Conservation (phyloP, 2,888 invertebrate species). For the Ormyrus rosae region DNA sequence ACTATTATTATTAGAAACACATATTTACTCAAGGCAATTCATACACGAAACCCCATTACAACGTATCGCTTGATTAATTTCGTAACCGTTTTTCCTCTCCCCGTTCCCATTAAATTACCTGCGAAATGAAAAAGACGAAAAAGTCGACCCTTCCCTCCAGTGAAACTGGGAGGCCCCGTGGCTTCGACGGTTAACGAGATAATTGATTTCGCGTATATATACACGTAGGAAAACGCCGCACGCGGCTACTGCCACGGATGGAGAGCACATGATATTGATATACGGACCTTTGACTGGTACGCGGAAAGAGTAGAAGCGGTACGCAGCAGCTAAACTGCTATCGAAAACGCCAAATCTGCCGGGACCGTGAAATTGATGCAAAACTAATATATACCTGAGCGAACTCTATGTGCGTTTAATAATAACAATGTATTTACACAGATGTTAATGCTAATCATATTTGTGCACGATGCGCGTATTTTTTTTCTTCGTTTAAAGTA, state of each 20-base stretch:
- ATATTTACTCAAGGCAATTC: not conserved
- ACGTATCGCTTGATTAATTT: slow-evolving; percentile 14
- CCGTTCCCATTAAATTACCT: not conserved
- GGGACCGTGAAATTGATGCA: not conserved
- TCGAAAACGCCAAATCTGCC: slow-evolving; percentile 1
- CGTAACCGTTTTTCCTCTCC: not conserved
- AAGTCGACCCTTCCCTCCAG: not conserved
- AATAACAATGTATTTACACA: not conserved
- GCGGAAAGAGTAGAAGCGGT: not conserved
- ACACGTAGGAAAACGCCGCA: not conserved
- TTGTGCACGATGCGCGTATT: too few relatives aligned
- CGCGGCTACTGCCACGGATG: not conserved
- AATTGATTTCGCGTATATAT: slow-evolving; percentile 31
- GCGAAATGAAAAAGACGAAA: slow-evolving; percentile 10
- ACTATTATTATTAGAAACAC: not conserved
- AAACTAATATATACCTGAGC: slow-evolving; percentile 5
- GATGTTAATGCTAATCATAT: not conserved
- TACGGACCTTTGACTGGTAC: slow-evolving; percentile 14
- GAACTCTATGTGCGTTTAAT: not conserved
- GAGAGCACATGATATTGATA: slow-evolving; percentile 36
- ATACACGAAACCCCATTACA: not conserved
- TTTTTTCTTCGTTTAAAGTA: too few relatives aligned
- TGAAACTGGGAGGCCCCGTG: not conserved
- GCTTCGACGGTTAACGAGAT: slow-evolving; percentile 29
- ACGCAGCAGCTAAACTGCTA: not conserved